These are phyloP conservation scores for Euglossa dilemma DNA, from an alignment of 1,140 invertebrate genomes.

Conservation along the genomic window DNA sequence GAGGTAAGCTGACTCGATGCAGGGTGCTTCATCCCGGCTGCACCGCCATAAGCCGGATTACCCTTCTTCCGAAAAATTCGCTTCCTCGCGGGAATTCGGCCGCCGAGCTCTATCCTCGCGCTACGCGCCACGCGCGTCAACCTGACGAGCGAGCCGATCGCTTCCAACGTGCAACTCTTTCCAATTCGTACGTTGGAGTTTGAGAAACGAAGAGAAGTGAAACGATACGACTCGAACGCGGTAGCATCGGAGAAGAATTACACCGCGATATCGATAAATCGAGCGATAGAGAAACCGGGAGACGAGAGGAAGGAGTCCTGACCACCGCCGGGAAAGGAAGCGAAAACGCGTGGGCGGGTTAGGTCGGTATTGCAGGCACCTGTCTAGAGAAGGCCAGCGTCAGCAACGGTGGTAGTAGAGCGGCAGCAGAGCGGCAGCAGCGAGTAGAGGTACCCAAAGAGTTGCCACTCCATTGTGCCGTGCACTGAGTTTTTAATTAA, in stretches of 20 bases:
- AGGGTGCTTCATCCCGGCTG: slow-evolving; percentile 68
- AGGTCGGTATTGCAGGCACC: slow-evolving; percentile 56
- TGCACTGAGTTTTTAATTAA: slow-evolving; percentile 76
- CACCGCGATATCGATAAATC: too few relatives aligned
- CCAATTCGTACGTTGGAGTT: slow-evolving; percentile 28
- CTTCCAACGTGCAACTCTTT: slow-evolving; percentile 19
- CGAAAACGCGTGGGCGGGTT: slow-evolving; percentile 28
- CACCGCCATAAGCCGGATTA: slow-evolving; percentile 65
- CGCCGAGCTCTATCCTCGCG: neutral
- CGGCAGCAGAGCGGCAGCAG: slow-evolving; percentile 28
- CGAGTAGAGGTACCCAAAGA: slow-evolving; percentile 67
- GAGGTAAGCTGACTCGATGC: slow-evolving; percentile 68
- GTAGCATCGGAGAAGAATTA: too few relatives aligned
- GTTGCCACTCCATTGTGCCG: slow-evolving; percentile 76
- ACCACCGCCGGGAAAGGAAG: slow-evolving; percentile 7
- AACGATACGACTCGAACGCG: too few relatives aligned
- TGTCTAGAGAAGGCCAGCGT: slow-evolving; percentile 28
- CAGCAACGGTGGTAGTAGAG: slow-evolving; percentile 17
- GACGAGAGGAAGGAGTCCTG: neutral
- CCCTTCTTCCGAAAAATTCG: slow-evolving; percentile 67
- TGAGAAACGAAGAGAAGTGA: too few relatives aligned
- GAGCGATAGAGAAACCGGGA: too few relatives aligned
- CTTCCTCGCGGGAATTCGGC: slow-evolving; percentile 32
- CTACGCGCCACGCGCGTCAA: neutral
- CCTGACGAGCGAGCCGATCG: neutral